Evolutionary conservation across 2,113 vertebrate species (phyloP), one percentile per base, ranked within the genome.

Genomic region (Osmerus eperlanus): DNA sequence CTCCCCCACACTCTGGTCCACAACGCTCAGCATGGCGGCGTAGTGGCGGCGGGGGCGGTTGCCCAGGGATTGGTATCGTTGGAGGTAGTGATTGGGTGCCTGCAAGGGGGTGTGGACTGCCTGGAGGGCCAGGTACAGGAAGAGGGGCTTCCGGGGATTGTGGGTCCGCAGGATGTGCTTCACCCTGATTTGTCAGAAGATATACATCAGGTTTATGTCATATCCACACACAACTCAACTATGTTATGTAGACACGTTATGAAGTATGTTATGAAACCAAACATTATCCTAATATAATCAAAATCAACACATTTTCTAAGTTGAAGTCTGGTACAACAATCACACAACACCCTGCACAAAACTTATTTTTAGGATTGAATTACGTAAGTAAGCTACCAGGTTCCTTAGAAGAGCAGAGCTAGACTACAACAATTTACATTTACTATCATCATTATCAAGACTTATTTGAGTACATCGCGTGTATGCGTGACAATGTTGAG

Each of bases 111-210:
- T 95, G 66, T 97, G 97, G 4, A 94, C 90, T 0, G 97, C 96
- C 82, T 97, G 97, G 79, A 97, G 94, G 52, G 95, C 96, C 51
- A 97, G 82, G 12, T 97, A 97, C 1, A 99, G 73, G 86, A 98
- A 98, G 21, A 98, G 68, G 21, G 96, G 97, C 29, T 90, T 93
- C 25, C 75, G 73, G 19, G 91, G 91, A 78, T 94, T 77, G 4
- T 95, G 96, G 53, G 86, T 91, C 59, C 91, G 91, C 80, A 98
- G 77, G 78, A 97, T 95, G 41, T 93, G 89, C 81, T 95, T 95
- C 8, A 93, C 95, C 82, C 93, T 92, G 83, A 53, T 65, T 36
- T 41, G 0, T 82, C 0, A 78, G 53, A 81, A 15, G n/a, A 41
- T 14, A 36, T 15, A 75, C 16, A 28, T 28, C 8, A 72, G 54